Evolutionary conservation across 2,113 vertebrate species (phyloP).

Genomic region (Tragelaphus imberbis): DNA sequence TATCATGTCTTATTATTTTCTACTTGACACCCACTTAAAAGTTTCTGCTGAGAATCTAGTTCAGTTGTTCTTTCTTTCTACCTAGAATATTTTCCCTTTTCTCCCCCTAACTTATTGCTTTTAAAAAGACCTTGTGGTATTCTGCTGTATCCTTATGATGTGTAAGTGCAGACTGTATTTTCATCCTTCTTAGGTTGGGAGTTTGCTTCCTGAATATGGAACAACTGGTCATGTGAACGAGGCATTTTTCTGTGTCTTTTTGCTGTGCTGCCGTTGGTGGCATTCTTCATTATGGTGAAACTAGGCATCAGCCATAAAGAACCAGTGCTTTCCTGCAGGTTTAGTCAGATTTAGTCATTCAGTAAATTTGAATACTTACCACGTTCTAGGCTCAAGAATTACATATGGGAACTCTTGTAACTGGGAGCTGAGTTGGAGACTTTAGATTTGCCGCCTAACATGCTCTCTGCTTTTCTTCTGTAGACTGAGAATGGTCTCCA

Average conservation of each 20-base stretch:
- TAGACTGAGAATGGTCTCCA: conserved; percentile 74
- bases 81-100: background rate
- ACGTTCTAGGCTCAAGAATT: background rate
- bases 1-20: background rate
- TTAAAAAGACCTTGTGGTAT: background rate
- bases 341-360: background rate
- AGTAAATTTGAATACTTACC: background rate
- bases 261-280: background rate
- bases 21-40: background rate
- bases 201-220: background rate
- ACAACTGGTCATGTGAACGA: background rate
- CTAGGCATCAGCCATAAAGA: background rate
- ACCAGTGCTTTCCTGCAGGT: background rate
- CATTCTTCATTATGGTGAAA: background rate
- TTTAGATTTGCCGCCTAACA: background rate
- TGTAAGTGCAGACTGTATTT: background rate
- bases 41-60: background rate
- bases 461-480: conserved; percentile 58
- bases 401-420: background rate
- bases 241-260: background rate
- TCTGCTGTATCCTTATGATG: background rate
- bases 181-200: background rate
- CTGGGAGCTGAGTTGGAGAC: background rate
- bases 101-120: background rate
- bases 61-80: background rate